phyloP scores from a whole-genome alignment of 2,797 vertebrate genomes.

The Pygocentrus nattereri region DNA sequence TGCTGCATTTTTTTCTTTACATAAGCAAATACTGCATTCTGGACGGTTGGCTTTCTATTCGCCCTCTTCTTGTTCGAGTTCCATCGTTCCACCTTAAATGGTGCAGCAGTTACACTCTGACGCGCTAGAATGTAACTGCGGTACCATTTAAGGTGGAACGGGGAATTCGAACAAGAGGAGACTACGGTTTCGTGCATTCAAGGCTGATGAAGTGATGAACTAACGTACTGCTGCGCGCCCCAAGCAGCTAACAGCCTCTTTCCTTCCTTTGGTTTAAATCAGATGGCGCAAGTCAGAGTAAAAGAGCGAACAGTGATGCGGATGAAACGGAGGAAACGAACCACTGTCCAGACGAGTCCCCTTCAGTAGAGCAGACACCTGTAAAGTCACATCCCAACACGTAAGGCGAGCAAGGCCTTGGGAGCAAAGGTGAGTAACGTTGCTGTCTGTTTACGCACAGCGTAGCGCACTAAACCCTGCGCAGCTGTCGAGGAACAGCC shows the following conservation, averaged over 20 bases:
- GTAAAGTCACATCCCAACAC: conserved; percentile 81
- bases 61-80: no score
- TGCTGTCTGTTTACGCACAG: not conserved
- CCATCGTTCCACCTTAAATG: no score
- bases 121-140: no score
- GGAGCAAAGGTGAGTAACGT: conserved; percentile 50
- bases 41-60: no score
- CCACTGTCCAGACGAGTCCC: conserved; percentile 73
- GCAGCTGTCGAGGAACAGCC: no score
- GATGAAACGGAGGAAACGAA: conserved; percentile 79
- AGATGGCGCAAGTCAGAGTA: conserved; percentile 82
- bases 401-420: conserved; percentile 79
- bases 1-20: no score
- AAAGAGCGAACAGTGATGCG: conserved; percentile 81
- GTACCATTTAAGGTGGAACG: no score
- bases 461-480: not conserved
- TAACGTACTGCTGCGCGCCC: not conserved
- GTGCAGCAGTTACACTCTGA: no score
- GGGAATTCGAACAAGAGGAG: no score
- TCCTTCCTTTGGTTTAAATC: not conserved
- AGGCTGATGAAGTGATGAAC: no score
- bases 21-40: no score
- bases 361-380: conserved; percentile 83
- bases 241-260: conserved; percentile 38
- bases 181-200: no score